Base-by-base conservation (phyloP, 2,113 vertebrate genomes). In the Tretioscincus oriximinensis region DNA sequence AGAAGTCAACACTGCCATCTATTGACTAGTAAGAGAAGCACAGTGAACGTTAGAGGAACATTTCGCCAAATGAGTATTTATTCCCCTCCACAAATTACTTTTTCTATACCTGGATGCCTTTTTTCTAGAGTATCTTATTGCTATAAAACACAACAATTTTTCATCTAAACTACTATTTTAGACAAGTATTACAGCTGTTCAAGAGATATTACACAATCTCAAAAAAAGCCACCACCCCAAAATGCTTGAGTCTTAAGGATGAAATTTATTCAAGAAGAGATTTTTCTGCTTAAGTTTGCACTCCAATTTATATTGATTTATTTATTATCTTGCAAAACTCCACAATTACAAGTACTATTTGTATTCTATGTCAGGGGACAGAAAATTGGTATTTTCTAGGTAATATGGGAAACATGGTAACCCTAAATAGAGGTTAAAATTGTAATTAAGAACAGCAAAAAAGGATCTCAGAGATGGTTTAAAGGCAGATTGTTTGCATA, bases 1-100 rank as follows among this genome's bases (percentile, higher is more conserved):
- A 64, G 70, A 80, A 73, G 69, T 16, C 78, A 81, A 76, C 51
- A 69, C 65, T 81, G 80, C 65, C 80, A 81, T 76, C 80, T 65
- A 76, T 21, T 69, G 80, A 61, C 51, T 73, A 69, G 61, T 31
- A 9, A 47, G 21, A 35, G 80, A 69, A 81, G 35, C 64, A 76
- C 80, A 76, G 7, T 45, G 22, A 68, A 18, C 68, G 18, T 10
- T 60, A 29, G 3, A 22, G 0, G 0, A 68, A 14, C 29, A 60
- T 35, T 68, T 78, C 51, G 60, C 58, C 29, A 68, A 41, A 60
- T 70, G 66, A n/a, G 49, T 9, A 29, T 81, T 81, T 76, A 28
- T 81, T 69, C 12, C 12, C 5, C 7, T 54, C 12, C 12, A 5
- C n/a, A n/a, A 70, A 68, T 4, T 41, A 4, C 14, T 41, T 9